Evolutionary conservation across 37 sponge, comb jelly and placozoan genomes (phyloP).

Genomic region (Halisarca cf. caerulea): DNA sequence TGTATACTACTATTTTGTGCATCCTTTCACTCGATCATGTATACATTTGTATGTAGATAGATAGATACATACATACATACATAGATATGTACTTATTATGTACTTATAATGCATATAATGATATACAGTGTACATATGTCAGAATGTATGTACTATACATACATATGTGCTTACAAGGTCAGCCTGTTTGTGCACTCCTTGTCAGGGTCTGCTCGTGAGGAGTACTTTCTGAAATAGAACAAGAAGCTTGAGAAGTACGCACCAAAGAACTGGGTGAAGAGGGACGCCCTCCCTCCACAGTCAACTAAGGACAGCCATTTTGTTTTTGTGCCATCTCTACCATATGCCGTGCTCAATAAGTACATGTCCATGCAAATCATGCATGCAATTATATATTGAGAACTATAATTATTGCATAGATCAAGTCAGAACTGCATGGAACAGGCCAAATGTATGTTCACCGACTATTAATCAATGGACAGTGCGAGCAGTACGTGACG

Average conservation of each 20-base stretch:
- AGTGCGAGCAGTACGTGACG: too few relatives aligned
- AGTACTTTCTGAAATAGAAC: constrained; percentile 74
- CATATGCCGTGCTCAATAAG: constrained; percentile 68
- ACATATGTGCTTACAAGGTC: background rate
- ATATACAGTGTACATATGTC: background rate
- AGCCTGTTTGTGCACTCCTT: background rate
- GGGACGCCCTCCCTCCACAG: constrained; percentile 23
- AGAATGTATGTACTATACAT: background rate
- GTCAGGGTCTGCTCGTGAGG: constrained; percentile 46
- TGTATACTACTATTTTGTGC: background rate
- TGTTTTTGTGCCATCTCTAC: constrained; percentile 71
- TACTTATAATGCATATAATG: background rate
- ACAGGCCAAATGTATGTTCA: too few relatives aligned
- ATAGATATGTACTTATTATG: background rate
- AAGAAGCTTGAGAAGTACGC: constrained; percentile 71
- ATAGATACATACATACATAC: background rate
- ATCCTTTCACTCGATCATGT: background rate
- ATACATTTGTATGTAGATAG: background rate
- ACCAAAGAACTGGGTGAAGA: constrained; percentile 59
- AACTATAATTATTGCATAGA: too few relatives aligned
- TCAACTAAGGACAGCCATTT: constrained; percentile 34
- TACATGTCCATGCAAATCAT: too few relatives aligned
- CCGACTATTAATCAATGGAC: too few relatives aligned
- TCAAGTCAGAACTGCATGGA: too few relatives aligned
- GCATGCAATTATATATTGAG: too few relatives aligned